These are phyloP conservation scores for Forbesichthys agassizii DNA, from an alignment of 2,113 vertebrate species.

Conservation along the genomic window DNA sequence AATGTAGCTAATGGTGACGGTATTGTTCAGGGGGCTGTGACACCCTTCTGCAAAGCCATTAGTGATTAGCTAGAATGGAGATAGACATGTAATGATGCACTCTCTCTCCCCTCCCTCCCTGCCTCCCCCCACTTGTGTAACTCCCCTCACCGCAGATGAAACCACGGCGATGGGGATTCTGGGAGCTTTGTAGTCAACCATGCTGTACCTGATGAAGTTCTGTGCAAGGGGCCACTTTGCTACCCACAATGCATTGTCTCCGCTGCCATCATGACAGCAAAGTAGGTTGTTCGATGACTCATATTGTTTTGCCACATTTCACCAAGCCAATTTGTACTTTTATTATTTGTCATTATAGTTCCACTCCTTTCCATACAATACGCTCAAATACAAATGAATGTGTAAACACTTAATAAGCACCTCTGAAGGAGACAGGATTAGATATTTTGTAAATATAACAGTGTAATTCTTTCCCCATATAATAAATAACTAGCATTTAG, in stretches of 20 bases:
- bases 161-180: conserved; percentile 38
- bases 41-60: conserved; percentile 68
- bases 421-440: neutral
- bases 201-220: conserved; percentile 28
- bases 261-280: conserved; percentile 57
- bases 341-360: no score
- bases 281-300: conserved; percentile 9
- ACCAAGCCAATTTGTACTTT: neutral
- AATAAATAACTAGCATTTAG: no score
- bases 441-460: neutral
- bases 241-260: conserved; percentile 41
- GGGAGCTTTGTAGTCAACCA: conserved; percentile 52
- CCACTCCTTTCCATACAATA: no score
- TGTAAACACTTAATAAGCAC: neutral
- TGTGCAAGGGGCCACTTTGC: neutral
- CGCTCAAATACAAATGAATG: neutral
- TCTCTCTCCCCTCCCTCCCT: conserved; percentile 16
- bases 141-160: conserved; percentile 56
- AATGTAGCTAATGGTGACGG: no score
- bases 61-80: conserved; percentile 63
- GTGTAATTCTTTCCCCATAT: neutral
- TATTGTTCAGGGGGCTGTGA: conserved; percentile 47
- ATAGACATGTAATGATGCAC: conserved; percentile 67
- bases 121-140: conserved; percentile 8
- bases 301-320: neutral